phyloP scores from a whole-genome alignment of 2,888 invertebrate species.

The Hirtodrosophila duncani region DNA sequence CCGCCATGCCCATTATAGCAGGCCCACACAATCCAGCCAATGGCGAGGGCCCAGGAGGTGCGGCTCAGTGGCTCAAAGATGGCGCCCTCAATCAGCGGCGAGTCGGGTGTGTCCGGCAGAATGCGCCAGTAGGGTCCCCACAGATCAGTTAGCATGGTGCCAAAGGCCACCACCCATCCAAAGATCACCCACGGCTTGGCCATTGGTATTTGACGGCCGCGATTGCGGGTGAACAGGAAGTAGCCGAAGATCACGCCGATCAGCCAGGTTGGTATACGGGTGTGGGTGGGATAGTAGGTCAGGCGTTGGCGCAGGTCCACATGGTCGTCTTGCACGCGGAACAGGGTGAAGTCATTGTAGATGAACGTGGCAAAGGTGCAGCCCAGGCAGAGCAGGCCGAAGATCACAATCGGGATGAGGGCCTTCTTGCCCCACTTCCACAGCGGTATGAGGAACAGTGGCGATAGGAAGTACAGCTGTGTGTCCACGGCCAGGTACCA shows the following conservation, averaged over 20 bases:
- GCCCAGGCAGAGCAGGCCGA: slow-evolving; percentile 71
- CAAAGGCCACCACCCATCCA: slow-evolving; percentile 75
- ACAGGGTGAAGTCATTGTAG: slow-evolving; percentile 72
- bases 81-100: slow-evolving; percentile 74
- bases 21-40: slow-evolving; percentile 77
- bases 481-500: slow-evolving; percentile 82
- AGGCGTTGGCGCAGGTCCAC: slow-evolving; percentile 73
- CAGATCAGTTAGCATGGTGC: slow-evolving; percentile 68
- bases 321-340: slow-evolving; percentile 74
- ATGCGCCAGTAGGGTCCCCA: slow-evolving; percentile 76
- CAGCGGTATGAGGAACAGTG: slow-evolving; percentile 80
- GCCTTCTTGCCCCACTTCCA: slow-evolving; percentile 78
- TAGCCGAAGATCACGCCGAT: slow-evolving; percentile 77
- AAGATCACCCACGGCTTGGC: slow-evolving; percentile 64
- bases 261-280: slow-evolving; percentile 77
- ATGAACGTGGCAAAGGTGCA: slow-evolving; percentile 76
- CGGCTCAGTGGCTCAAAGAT: slow-evolving; percentile 75
- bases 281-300: slow-evolving; percentile 77
- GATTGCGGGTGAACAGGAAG: slow-evolving; percentile 73
- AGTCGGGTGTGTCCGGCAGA: slow-evolving; percentile 58
- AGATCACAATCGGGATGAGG: slow-evolving; percentile 65
- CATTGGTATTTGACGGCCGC: slow-evolving; percentile 71
- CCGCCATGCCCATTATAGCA: slow-evolving; percentile 77
- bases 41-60: slow-evolving; percentile 72
- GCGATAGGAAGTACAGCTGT: slow-evolving; percentile 81